Evolutionary conservation across 2,113 vertebrate genomes (phyloP).

Genomic region (Anarrhichthys ocellatus): DNA sequence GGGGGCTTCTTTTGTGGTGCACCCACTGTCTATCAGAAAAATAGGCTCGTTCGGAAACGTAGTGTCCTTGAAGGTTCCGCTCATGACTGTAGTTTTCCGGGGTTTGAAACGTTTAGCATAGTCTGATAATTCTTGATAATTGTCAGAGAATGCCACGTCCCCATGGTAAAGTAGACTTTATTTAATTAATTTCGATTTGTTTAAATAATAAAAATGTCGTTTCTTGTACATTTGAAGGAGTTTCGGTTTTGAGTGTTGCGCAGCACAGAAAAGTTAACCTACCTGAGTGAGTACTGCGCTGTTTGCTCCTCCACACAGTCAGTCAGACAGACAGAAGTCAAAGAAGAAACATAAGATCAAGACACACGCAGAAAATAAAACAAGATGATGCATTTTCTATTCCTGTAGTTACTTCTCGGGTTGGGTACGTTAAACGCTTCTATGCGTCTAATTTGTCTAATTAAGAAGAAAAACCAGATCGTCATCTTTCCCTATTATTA

Average conservation of each 20-base stretch:
- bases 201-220: background rate
- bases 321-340: too few species aligned
- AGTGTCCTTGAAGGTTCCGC: constrained; percentile 21
- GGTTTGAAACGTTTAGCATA: background rate
- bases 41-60: constrained; percentile 34
- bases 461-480: background rate
- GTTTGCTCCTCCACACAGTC: background rate
- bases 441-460: background rate
- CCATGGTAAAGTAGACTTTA: background rate
- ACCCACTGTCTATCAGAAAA: constrained; percentile 22
- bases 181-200: background rate
- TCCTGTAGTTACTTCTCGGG: background rate
- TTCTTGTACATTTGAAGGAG: background rate
- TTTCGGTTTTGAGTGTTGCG: background rate
- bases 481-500: background rate
- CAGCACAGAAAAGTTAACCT: background rate
- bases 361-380: background rate
- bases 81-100: background rate
- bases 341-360: background rate
- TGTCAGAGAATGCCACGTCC: background rate
- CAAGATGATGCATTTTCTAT: background rate
- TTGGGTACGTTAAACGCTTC: background rate
- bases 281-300: background rate
- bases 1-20: fast-evolving
- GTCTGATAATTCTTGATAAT: background rate